phyloP scores from a whole-genome alignment of 2,113 vertebrate species.

The Cairina moschata region DNA sequence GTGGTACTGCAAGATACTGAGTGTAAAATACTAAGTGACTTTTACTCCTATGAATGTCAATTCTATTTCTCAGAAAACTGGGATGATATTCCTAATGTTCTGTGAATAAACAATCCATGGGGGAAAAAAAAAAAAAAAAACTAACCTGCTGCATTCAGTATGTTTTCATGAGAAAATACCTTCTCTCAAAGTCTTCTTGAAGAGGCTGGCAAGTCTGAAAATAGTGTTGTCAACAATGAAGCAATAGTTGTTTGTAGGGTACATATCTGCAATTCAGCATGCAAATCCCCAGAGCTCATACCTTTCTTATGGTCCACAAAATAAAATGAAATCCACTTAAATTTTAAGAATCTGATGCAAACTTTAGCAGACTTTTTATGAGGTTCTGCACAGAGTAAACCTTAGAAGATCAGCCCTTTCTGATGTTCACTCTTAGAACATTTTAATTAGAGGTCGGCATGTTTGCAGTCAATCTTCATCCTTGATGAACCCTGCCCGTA shows the following conservation, averaged over 20 bases:
- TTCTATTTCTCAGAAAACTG: conserved; percentile 29
- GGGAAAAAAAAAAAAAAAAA: not conserved
- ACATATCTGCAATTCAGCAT: not conserved
- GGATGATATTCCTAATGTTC: not conserved
- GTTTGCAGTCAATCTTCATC: not conserved
- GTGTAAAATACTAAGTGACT: conserved; percentile 12
- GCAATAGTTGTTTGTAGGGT: not conserved
- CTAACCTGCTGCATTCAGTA: not conserved
- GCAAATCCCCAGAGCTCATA: not conserved
- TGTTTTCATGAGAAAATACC: not conserved
- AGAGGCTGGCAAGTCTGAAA: not conserved
- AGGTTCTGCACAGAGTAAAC: not conserved
- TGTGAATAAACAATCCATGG: not conserved
- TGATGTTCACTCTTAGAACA: not conserved
- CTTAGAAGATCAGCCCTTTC: not conserved
- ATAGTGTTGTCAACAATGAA: not conserved
- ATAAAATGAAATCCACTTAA: not conserved
- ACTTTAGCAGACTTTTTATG: not conserved
- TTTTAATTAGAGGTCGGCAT: not conserved
- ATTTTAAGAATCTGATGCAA: not conserved
- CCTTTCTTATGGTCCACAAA: not conserved
- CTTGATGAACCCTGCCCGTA: not conserved
- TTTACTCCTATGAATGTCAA: conserved; percentile 28
- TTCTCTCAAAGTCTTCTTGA: not conserved
- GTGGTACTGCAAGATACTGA: conserved; percentile 32